A percentile compares a stretch with the other conserved stretches of the same genome.
phyloP scores from a whole-genome alignment of 2,113 vertebrate species.

The Cheilinus undulatus region DNA sequence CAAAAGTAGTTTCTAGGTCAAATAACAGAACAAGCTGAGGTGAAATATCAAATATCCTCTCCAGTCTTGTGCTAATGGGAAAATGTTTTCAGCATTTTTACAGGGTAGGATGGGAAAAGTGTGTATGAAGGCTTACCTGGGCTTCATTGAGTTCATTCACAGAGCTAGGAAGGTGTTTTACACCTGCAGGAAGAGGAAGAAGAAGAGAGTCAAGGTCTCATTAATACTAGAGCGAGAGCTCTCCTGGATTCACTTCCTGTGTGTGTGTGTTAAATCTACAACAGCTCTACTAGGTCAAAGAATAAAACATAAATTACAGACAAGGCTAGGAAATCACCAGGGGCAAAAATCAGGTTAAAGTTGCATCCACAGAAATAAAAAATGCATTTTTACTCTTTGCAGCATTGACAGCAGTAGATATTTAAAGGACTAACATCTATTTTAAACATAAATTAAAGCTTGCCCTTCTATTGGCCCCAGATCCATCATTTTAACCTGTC shows the following conservation, averaged over 20 bases:
- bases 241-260: not conserved
- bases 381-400: too few relatives aligned
- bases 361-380: too few relatives aligned
- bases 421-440: too few relatives aligned
- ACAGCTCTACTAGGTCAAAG: not conserved
- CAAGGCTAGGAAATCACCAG: too few relatives aligned
- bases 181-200: not conserved
- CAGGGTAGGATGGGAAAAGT: not conserved
- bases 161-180: not conserved
- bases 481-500: too few relatives aligned
- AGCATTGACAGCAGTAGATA: too few relatives aligned
- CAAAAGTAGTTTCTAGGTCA: not conserved
- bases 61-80: not conserved
- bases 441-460: too few relatives aligned
- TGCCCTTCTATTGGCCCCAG: too few relatives aligned
- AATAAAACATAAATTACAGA: too few relatives aligned
- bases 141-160: not conserved
- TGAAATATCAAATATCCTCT: not conserved
- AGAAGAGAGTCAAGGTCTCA: not conserved
- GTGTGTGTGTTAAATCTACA: not conserved
- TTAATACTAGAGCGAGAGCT: constrained; percentile 22
- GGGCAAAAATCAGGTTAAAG: too few relatives aligned
- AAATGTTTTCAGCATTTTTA: not conserved
- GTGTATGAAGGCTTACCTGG: not conserved
- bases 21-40: not conserved